Conservation (phyloP, 2,113 vertebrate genomes). For the Oncorhynchus clarkii region DNA sequence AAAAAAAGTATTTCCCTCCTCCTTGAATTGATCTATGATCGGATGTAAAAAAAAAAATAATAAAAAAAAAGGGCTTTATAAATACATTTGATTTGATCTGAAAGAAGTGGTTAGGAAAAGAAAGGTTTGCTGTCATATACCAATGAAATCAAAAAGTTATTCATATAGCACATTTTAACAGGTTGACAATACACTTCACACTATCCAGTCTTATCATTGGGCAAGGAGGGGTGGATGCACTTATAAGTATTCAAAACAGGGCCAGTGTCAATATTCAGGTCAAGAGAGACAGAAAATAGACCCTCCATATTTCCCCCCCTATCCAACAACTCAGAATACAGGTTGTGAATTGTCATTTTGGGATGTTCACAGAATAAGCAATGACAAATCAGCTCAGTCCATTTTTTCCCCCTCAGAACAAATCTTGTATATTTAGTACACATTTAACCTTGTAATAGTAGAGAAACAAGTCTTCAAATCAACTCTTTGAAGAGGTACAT, state of each 20-base stretch:
- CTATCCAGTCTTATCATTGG: conserved; percentile 12
- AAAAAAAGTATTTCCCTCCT: conserved; percentile 11
- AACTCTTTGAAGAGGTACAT: conserved; percentile 47
- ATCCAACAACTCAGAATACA: conserved; percentile 31
- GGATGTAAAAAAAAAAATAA: conserved; percentile 43
- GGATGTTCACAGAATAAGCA: conserved; percentile 50
- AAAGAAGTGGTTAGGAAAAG: background rate
- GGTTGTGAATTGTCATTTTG: conserved; percentile 22
- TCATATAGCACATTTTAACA: background rate
- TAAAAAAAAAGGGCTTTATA: conserved; percentile 46
- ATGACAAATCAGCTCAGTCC: conserved; percentile 34
- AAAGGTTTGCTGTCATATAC: background rate
- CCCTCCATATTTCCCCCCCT: conserved; percentile 6
- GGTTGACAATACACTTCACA: background rate
- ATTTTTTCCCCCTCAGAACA: conserved; percentile 46
- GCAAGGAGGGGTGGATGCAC: conserved; percentile 2
- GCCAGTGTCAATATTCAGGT: conserved; percentile 26
- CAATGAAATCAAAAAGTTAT: conserved; percentile 41
- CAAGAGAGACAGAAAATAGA: conserved; percentile 9
- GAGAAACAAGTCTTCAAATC: conserved; percentile 40
- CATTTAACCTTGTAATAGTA: conserved; percentile 48
- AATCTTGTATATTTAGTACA: conserved; percentile 48
- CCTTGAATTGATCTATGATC: conserved; percentile 32
- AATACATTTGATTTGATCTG: background rate
- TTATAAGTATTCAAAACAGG: conserved; percentile 30